Conservation (phyloP, 2,797 vertebrate species). For the Coregonus suidteri region DNA sequence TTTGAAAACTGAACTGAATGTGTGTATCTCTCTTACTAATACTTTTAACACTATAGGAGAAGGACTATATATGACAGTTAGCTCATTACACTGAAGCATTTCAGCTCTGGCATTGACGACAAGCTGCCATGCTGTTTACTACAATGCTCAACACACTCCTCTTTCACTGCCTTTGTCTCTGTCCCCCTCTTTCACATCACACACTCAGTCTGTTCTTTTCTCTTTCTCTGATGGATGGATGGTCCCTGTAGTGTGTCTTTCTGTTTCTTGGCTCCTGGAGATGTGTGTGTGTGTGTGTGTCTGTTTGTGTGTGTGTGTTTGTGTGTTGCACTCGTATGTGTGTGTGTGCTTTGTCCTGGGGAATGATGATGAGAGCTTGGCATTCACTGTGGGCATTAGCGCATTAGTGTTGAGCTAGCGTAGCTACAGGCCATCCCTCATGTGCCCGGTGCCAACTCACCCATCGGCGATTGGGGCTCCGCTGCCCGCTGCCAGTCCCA, state of each 20-base stretch:
- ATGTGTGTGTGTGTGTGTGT: constrained; percentile 16
- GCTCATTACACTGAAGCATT: not conserved
- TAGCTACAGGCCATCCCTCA: constrained; percentile 28
- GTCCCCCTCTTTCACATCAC: constrained; percentile 21
- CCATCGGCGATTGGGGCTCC: constrained; percentile 24
- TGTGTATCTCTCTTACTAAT: constrained; percentile 23
- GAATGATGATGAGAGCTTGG: constrained; percentile 1
- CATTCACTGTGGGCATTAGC: constrained; percentile 4
- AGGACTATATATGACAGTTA: not conserved
- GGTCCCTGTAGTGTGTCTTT: not conserved
- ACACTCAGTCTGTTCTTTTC: constrained; percentile 15
- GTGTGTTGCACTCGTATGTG: not conserved
- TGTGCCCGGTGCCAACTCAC: constrained; percentile 32
- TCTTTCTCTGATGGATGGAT: not conserved
- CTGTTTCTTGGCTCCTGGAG: not conserved
- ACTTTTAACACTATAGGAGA: not conserved
- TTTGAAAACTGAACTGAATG: too few species aligned
- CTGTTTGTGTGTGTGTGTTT: constrained; percentile 15
- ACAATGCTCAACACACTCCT: constrained; percentile 12
- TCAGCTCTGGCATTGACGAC: constrained; percentile 6
- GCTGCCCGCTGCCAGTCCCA: constrained; percentile 29
- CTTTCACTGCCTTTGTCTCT: constrained; percentile 20
- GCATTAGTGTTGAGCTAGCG: not conserved
- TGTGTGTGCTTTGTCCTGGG: constrained; percentile 12
- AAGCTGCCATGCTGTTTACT: constrained; percentile 28